Conservation (phyloP, 2,113 vertebrate species). For the Cavia porcellus region DNA sequence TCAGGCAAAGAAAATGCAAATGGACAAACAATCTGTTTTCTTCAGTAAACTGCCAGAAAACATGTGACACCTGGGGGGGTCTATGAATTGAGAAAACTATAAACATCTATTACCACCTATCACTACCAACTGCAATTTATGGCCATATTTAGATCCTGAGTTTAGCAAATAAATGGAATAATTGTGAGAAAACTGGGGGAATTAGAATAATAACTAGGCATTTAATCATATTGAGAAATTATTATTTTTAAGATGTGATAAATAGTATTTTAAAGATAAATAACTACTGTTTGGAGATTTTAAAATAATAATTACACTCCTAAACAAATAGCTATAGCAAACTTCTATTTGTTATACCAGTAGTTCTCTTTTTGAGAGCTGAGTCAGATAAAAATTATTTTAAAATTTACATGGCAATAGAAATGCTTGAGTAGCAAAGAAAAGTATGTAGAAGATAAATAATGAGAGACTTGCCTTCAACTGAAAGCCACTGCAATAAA, state of each 20-base stretch:
- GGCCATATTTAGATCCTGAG: not conserved
- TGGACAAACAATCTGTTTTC: not conserved
- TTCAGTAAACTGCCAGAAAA: not conserved
- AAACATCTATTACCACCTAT: not conserved
- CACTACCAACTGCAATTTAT: not conserved
- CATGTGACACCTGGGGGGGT: not conserved
- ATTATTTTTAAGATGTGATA: constrained; percentile 46
- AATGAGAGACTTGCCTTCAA: constrained; percentile 66
- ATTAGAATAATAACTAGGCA: constrained; percentile 22
- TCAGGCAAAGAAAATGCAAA: not conserved
- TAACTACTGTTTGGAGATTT: not conserved
- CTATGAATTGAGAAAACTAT: not conserved
- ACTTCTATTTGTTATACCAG: constrained; percentile 9
- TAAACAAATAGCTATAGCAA: constrained; percentile 1
- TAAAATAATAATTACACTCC: not conserved
- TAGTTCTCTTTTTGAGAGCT: not conserved
- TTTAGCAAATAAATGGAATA: constrained; percentile 29
- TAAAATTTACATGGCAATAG: constrained; percentile 52
- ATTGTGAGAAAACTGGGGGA: not conserved
- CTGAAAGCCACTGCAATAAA: constrained; percentile 68
- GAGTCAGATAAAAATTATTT: constrained; percentile 55
- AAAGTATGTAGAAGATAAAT: constrained; percentile 73
- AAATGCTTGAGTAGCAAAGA: constrained; percentile 65
- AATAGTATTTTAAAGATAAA: not conserved
- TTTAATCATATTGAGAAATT: constrained; percentile 9